Evolutionary conservation across 2,113 vertebrate species (phyloP).

Genomic region (Mionectes macconnelli): DNA sequence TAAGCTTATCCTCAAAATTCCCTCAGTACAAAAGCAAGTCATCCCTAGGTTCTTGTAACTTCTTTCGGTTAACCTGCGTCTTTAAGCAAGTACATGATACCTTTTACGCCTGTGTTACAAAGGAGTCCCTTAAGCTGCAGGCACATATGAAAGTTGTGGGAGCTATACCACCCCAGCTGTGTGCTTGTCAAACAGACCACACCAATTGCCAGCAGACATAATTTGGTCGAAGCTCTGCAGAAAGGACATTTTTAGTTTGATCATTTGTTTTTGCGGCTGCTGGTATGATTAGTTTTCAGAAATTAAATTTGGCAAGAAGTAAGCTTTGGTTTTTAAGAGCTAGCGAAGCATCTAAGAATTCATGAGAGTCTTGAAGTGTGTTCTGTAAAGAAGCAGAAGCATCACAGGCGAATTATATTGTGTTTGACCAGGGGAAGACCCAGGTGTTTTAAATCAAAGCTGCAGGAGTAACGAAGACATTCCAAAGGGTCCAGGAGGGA

Average conservation of each 20-base stretch:
- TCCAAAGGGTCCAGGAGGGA: background rate
- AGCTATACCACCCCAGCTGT: background rate
- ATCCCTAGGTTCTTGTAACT: background rate
- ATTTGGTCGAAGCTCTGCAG: background rate
- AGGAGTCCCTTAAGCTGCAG: background rate
- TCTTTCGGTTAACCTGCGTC: background rate
- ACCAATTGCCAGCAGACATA: background rate
- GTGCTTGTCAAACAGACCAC: background rate
- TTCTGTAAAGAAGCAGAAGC: background rate
- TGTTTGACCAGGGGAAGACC: background rate
- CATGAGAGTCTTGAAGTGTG: background rate
- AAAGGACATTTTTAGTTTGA: background rate
- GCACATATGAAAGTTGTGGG: background rate
- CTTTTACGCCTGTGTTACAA: background rate
- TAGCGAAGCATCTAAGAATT: background rate
- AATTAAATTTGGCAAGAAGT: background rate
- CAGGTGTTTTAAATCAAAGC: constrained; percentile 54
- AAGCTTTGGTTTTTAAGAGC: background rate
- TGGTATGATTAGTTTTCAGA: background rate
- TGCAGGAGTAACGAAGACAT: background rate
- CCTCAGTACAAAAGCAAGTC: background rate
- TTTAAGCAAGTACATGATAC: background rate
- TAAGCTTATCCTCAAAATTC: background rate
- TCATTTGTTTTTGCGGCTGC: background rate
- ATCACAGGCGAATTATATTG: background rate